These are phyloP conservation scores for Blastomussa wellsi DNA, from an alignment of 92 coral and sea anemone genomes.

Conservation along the genomic window DNA sequence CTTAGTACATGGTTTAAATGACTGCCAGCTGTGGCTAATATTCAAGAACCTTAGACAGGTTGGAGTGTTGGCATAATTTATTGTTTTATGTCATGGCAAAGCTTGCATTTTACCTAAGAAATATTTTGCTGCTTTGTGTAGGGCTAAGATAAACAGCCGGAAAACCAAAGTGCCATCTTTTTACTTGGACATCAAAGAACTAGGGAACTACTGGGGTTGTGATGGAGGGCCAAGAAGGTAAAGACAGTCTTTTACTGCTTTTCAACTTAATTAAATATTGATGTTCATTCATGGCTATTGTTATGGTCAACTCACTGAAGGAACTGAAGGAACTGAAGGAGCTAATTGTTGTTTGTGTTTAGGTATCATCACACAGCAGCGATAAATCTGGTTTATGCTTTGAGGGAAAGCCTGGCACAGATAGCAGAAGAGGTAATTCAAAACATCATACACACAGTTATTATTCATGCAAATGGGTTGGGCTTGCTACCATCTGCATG, in stretches of 20 bases:
- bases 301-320: neutral
- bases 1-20: too few relatives aligned
- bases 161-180: constrained; percentile 88
- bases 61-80: neutral
- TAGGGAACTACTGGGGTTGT: constrained; percentile 98
- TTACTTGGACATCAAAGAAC: constrained; percentile 82
- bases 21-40: too few relatives aligned
- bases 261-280: too few relatives aligned
- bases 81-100: neutral
- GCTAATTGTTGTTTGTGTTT: neutral
- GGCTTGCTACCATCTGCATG: neutral
- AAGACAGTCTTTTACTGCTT: neutral
- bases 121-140: constrained; percentile 6
- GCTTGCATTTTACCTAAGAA: neutral
- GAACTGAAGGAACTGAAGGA: neutral
- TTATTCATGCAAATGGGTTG: neutral
- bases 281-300: neutral
- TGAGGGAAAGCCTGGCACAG: constrained; percentile 88
- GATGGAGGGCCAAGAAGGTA: constrained; percentile 88
- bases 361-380: constrained; percentile 97
- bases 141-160: constrained; percentile 80
- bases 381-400: constrained; percentile 74
- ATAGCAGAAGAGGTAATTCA: constrained; percentile 80
- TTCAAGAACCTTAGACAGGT: too few relatives aligned
- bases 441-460: neutral